phyloP scores from a whole-genome alignment of 35 echinoderm and acorn worm species.

The Lytechinus pictus region DNA sequence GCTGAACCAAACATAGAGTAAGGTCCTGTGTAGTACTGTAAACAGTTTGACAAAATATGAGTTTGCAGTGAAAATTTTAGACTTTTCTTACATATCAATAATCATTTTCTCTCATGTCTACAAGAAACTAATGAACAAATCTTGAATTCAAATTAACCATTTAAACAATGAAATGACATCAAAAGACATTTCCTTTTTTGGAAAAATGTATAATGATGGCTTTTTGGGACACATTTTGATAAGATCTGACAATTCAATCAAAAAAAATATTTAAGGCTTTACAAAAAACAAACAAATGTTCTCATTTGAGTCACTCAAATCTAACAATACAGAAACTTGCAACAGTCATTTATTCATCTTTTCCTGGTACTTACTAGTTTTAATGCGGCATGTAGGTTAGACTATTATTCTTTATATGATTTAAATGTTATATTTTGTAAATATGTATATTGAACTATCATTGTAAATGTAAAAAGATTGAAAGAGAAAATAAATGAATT shows the following conservation, averaged over 20 bases:
- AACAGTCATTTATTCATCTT: too few relatives aligned
- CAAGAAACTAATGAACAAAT: not conserved
- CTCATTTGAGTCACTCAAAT: not conserved
- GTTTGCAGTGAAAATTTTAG: not conserved
- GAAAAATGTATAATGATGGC: too few relatives aligned
- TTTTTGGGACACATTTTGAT: too few relatives aligned
- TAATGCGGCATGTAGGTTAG: too few relatives aligned
- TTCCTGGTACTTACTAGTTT: too few relatives aligned
- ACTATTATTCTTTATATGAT: too few relatives aligned
- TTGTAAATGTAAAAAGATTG: too few relatives aligned
- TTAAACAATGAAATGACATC: not conserved
- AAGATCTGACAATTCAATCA: too few relatives aligned
- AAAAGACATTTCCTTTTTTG: not conserved
- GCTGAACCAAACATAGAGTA: conserved; percentile 11
- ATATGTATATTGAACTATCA: too few relatives aligned
- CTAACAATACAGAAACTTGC: too few relatives aligned
- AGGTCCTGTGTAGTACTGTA: not conserved
- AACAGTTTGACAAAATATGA: not conserved
- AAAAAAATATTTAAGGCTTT: not conserved
- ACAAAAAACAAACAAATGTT: not conserved
- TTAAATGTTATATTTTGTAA: too few relatives aligned
- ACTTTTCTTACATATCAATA: not conserved
- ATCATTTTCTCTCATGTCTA: not conserved
- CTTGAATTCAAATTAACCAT: not conserved
- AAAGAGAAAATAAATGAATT: too few relatives aligned